Evolutionary conservation across 2,113 vertebrate species (phyloP).

Genomic region (Elanus axillaris): DNA sequence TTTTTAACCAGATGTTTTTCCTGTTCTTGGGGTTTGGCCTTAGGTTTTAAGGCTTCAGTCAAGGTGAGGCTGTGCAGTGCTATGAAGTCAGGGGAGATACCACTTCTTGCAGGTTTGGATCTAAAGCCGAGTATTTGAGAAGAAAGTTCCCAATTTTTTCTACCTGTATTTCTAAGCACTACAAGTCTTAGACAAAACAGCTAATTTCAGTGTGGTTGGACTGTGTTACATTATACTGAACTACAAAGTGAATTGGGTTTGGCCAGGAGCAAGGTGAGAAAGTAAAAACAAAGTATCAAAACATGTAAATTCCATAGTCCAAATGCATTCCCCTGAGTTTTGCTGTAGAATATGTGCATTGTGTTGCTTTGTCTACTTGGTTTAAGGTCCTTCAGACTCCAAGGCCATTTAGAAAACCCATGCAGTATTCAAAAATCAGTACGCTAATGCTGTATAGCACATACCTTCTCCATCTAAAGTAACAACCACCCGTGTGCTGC

Average conservation of each 20-base stretch:
- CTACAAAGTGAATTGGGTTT: background rate
- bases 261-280: background rate
- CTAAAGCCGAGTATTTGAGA: background rate
- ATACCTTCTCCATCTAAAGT: background rate
- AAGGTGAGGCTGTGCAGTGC: background rate
- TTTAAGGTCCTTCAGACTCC: background rate
- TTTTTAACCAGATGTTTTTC: background rate
- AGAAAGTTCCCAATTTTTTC: background rate
- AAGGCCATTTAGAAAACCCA: background rate
- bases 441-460: background rate
- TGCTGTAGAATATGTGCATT: background rate
- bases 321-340: background rate
- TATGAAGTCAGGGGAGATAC: background rate
- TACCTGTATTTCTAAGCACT: background rate
- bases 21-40: background rate
- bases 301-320: background rate
- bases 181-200: background rate
- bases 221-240: background rate
- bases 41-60: background rate
- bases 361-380: background rate
- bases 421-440: background rate
- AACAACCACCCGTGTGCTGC: accelerated
- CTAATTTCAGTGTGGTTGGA: background rate
- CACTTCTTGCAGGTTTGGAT: background rate
- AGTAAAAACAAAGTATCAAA: background rate